Evolutionary conservation across 2,797 vertebrate genomes (phyloP).

Genomic region (Avahi laniger): DNA sequence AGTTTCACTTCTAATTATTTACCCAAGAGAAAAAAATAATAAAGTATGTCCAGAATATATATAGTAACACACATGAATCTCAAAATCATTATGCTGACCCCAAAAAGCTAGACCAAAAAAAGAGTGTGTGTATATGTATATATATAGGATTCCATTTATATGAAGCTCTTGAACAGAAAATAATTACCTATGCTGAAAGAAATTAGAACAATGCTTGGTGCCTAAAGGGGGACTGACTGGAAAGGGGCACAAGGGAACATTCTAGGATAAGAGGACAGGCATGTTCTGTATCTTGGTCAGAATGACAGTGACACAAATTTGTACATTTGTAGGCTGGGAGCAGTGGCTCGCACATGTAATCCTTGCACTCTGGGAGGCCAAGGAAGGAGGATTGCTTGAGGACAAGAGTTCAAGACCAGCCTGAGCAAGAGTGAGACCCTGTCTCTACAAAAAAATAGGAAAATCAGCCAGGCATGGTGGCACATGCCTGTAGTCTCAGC

Average conservation of each 20-base stretch:
- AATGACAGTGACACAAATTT: background rate
- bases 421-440: too few relatives aligned
- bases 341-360: too few relatives aligned
- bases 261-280: background rate
- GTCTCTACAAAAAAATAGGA: too few relatives aligned
- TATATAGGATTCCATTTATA: background rate
- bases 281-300: constrained; percentile 12
- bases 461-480: too few relatives aligned
- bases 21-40: background rate
- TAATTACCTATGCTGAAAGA: background rate
- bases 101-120: constrained; percentile 14
- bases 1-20: background rate
- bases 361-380: too few relatives aligned
- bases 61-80: background rate
- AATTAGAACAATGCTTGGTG: background rate
- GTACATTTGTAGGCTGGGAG: background rate
- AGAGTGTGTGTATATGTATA: background rate
- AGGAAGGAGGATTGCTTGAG: too few relatives aligned
- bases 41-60: background rate
- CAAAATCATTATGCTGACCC: constrained; percentile 11
- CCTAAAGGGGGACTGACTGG: background rate
- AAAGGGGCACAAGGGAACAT: background rate
- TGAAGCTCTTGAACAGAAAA: background rate
- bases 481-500: too few relatives aligned
- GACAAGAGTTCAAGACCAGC: too few relatives aligned